phyloP scores from a whole-genome alignment of 2,113 vertebrate species.

The Bucco capensis region DNA sequence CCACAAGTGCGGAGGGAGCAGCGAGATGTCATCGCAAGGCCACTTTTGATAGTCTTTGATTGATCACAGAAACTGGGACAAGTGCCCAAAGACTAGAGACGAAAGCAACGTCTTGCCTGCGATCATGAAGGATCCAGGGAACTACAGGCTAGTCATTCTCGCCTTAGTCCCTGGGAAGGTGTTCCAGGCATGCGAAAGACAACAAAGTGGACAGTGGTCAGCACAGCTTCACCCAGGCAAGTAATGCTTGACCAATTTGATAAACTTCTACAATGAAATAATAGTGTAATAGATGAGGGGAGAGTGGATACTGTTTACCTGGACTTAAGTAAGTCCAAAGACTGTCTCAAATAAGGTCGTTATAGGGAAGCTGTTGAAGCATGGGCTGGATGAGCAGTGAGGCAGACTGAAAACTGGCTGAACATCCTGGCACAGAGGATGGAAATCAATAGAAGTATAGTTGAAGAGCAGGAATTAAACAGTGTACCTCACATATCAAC shows the following conservation, averaged over 20 bases:
- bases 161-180: not conserved
- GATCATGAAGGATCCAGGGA: not conserved
- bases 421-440: not conserved
- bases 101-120: not conserved
- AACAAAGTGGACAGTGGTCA: not conserved
- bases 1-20: not conserved
- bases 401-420: too few species aligned
- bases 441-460: not conserved
- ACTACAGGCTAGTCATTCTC: not conserved
- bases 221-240: not conserved
- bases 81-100: not conserved
- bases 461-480: too few species aligned
- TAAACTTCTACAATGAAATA: not conserved
- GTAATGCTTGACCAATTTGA: not conserved
- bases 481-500: not conserved
- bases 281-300: not conserved
- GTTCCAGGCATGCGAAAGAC: not conserved
- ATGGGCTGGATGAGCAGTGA: too few species aligned
- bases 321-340: not conserved
- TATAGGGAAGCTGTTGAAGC: too few species aligned
- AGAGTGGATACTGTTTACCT: not conserved
- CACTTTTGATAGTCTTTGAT: not conserved
- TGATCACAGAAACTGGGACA: not conserved
- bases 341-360: too few species aligned
- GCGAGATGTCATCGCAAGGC: fast-evolving